Evolutionary conservation across 2,797 vertebrate species (phyloP), one percentile per base, ranked within the genome.

Genomic region (Threskiornis aethiopicus): DNA sequence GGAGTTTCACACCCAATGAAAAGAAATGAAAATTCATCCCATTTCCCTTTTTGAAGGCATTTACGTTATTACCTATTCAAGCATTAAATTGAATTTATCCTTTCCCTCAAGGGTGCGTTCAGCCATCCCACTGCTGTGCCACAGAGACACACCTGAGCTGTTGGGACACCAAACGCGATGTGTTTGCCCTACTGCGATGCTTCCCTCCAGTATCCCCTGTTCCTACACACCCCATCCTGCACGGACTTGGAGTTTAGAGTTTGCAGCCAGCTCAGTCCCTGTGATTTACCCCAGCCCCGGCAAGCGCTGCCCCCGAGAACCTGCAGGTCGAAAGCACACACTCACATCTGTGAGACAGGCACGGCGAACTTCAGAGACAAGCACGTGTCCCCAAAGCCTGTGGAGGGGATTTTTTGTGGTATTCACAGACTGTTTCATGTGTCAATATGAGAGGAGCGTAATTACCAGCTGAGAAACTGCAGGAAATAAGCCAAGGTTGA

Each of bases 401-500:
- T 4, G 3, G 81, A 90, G 90, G 87, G 91, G 92, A 87, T 52
- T 92, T 94, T 94, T 69, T 67, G 79, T 76, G 91, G 59, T 82
- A 82, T 89, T 91, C 83, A 33, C 89, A 90, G 78, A 16, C n/a
- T 62, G 55, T 67, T 95, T 76, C 71, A 33, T 95, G 90, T 93
- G 95, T 95, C 95, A 87, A 31, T 77, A 61, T 0, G 4, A 97
- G 95, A 91, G 87, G 24, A 94, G 62, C 1, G 2, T 88, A 89
- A 95, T 92, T 84, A 93, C 84, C 94, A 96, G 95, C 82, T 89
- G 91, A 95, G 93, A 91, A 86, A 44, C 88, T 94, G 76, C 93
- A 94, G 97, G 97, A 97, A 97, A 92, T n/a, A 73, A 95, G 92
- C 93, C 89, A 91, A 93, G 87, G 58, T 72, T 91, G 94, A 96